phyloP scores from a whole-genome alignment of 2,797 vertebrate genomes.

The Amphiprion clarkii region DNA sequence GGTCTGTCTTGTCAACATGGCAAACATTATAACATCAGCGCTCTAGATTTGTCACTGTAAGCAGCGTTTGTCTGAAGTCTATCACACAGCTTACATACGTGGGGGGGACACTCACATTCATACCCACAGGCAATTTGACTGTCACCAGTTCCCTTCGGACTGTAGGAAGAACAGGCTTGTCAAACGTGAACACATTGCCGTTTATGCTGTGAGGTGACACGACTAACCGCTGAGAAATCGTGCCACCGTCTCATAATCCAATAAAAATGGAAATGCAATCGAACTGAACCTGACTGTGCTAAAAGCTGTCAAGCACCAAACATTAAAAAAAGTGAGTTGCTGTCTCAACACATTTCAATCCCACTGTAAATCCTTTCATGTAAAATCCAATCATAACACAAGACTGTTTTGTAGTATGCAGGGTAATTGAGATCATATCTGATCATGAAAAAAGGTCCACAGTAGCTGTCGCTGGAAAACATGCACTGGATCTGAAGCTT shows the following conservation, averaged over 20 bases:
- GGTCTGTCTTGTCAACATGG: not conserved
- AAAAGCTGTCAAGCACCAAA: slow-evolving; percentile 32
- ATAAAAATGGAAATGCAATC: slow-evolving; percentile 48
- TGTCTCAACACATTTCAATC: slow-evolving; percentile 15
- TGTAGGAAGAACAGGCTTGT: slow-evolving; percentile 9
- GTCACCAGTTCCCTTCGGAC: slow-evolving; percentile 7
- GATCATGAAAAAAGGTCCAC: slow-evolving; percentile 4
- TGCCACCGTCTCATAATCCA: slow-evolving; percentile 39
- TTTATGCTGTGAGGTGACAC: slow-evolving; percentile 19
- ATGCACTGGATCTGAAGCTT: slow-evolving; percentile 13
- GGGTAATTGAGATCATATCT: slow-evolving; percentile 39
- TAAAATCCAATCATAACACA: slow-evolving; percentile 51
- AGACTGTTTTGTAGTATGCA: slow-evolving; percentile 42
- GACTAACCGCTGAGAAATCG: slow-evolving; percentile 16
- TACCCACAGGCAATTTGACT: slow-evolving; percentile 2
- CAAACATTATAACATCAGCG: not conserved
- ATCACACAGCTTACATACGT: not conserved
- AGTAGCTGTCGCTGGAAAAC: too few relatives aligned
- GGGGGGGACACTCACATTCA: not conserved
- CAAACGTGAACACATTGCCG: not conserved
- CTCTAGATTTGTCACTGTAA: not conserved
- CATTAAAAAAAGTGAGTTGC: slow-evolving; percentile 39
- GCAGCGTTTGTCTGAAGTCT: not conserved
- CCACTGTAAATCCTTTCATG: slow-evolving; percentile 41
- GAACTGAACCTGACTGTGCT: slow-evolving; percentile 30